Percentiles rank a stretch among this genome's conserved stretches.
phyloP scores from a whole-genome alignment of 2,888 invertebrate genomes.

The Sinodicranocentrus sp. region DNA sequence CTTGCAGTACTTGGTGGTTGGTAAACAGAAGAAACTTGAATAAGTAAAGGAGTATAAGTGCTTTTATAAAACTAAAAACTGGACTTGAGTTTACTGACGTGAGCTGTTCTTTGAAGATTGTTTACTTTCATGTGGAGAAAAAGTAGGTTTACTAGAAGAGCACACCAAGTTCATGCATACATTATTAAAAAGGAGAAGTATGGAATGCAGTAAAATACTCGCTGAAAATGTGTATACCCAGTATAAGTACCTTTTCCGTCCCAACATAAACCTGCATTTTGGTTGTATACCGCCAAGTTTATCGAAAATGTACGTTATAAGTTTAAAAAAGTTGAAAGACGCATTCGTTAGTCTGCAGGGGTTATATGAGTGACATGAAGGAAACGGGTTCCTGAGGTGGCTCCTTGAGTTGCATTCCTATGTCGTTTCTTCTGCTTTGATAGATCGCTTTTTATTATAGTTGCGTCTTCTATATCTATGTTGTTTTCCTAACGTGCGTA shows the following conservation, averaged over 20 bases:
- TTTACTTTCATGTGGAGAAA: constrained; percentile 21
- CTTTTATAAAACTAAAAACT: constrained; percentile 4
- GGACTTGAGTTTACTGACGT: neutral
- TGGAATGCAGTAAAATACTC: constrained; percentile 17
- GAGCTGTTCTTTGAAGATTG: constrained; percentile 19
- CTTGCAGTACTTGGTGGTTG: neutral
- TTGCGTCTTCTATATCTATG: neutral
- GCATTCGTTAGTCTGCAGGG: constrained; percentile 36
- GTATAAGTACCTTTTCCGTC: too few species aligned
- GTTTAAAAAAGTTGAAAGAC: constrained; percentile 9
- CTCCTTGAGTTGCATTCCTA: constrained; percentile 31
- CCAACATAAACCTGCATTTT: too few species aligned
- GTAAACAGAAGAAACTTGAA: constrained; percentile 1
- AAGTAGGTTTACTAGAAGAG: constrained; percentile 14
- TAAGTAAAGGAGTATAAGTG: constrained; percentile 10
- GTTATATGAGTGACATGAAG: constrained; percentile 29
- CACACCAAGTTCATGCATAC: neutral
- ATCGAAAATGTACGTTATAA: neutral
- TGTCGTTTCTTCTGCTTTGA: constrained; percentile 3
- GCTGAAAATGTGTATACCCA: too few species aligned
- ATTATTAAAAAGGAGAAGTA: constrained; percentile 9
- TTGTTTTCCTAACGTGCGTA: constrained; percentile 16
- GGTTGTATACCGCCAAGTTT: too few species aligned
- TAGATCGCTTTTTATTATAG: neutral
- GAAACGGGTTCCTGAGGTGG: constrained; percentile 35